Base-by-base conservation (phyloP, 2,888 invertebrate species). In the Pandemis heparana region DNA sequence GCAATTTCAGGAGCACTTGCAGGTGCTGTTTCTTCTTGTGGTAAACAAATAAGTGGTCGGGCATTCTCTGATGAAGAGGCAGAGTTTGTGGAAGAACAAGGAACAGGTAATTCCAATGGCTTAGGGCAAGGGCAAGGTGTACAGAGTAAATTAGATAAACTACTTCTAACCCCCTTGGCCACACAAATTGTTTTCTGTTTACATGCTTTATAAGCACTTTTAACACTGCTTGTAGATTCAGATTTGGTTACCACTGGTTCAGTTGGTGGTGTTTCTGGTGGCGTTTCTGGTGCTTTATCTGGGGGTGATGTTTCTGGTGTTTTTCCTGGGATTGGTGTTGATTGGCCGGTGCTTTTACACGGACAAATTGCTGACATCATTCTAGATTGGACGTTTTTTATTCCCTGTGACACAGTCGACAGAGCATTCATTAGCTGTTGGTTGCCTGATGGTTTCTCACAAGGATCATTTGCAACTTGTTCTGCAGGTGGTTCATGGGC, bases 91-190 rank as follows among this genome's bases (percentile, higher is more conserved):
- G 23, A 12, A 23, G 56, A 56, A 56, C 56, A 56, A 56, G 23
- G 12, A 56, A 10, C 12, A 4, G 56, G 23, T 48, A 48, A n/a
- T 4, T 56, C 56, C 5, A 23, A 23, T 4, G 23, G 23, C 14
- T 56, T 18, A 10, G 56, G 56, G 12, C 56, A 56, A 10, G 56
- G 56, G 12, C 56, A 56, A 10, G 56, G 56, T 56, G 56, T 56
- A 12, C 56, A 56, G 0, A 56, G 12, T 23, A 56, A 5, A 23
- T 23, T 56, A 56, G 56, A 56, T 56, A 56, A 10, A 23, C 56
- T 56, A 4, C 12, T 14, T 51, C 43, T 51, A 65, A 51, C 38
- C 12, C 48, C 48, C 14, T 65, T 65, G 51, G 48, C 46, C 51
- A 48, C n/a, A 48, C 65, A 32, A 48, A 38, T 51, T 9, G 38